phyloP scores from a whole-genome alignment of 92 coral and sea anemone genomes.

The Anthopleura xanthogrammica region DNA sequence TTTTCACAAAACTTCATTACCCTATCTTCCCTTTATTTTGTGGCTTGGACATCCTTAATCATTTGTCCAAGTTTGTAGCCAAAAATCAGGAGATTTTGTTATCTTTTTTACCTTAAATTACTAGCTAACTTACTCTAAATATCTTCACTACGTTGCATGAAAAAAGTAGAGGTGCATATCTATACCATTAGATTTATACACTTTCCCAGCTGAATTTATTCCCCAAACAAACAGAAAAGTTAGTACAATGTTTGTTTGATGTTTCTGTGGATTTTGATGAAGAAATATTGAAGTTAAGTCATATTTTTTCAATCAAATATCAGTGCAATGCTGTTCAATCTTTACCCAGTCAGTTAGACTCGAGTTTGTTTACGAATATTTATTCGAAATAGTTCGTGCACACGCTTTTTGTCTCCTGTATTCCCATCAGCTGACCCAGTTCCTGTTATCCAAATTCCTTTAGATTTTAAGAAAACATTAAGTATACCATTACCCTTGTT shows the following conservation, averaged over 20 bases:
- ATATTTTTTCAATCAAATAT: conserved; percentile 26
- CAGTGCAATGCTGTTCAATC: conserved; percentile 13
- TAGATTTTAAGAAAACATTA: conserved; percentile 18
- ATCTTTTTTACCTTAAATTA: conserved; percentile 10
- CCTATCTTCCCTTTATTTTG: neutral
- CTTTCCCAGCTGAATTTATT: neutral
- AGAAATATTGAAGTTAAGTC: conserved; percentile 21
- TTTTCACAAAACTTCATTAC: neutral
- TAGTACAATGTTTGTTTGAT: conserved; percentile 9
- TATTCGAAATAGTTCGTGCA: conserved; percentile 54
- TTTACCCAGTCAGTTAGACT: conserved; percentile 30
- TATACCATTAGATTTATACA: conserved; percentile 21
- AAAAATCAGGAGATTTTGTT: neutral
- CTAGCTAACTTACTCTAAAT: conserved; percentile 7
- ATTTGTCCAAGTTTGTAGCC: conserved; percentile 9
- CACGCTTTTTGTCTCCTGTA: conserved; percentile 26
- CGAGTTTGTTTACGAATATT: conserved; percentile 72
- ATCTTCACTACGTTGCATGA: conserved; percentile 17
- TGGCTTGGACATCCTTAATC: neutral
- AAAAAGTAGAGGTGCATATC: neutral
- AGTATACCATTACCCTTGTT: neutral
- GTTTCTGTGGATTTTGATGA: conserved; percentile 34
- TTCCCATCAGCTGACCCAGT: conserved; percentile 27
- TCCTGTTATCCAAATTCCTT: conserved; percentile 14
- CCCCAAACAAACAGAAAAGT: conserved; percentile 28